Base-by-base conservation (phyloP, 2,797 vertebrate species). In the Acrossocheilus wenchowensis region DNA sequence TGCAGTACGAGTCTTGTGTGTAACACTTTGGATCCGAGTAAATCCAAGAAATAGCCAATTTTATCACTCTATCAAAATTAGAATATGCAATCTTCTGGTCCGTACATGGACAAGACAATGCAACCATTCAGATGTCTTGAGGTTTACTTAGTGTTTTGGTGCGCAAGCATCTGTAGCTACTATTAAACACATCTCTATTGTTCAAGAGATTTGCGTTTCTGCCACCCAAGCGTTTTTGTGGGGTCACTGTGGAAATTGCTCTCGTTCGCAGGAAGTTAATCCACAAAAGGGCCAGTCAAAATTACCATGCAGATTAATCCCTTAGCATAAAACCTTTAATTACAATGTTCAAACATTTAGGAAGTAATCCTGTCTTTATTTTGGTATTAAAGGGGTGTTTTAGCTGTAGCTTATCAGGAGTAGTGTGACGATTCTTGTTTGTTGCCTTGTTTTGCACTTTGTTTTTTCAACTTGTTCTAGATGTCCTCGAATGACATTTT, bases 241-340 rank as follows among this genome's bases (percentile, higher is more conserved):
- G 87, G 78, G 83, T 81, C 77, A 85, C 54, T 84, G 66, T 64
- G 57, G 36, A 69, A 87, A 86, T 88, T 78, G 79, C 81, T 86
- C 74, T 79, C 41, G 48, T 60, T 88, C 41, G 60, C 82, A 78
- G 77, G 50, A 85, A 69, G 86, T 66, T 85, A 87, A 90, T 90
- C 84, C 86, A 87, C 86, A 88, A 83, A 87, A 83, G 84, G 45
- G 66, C 86, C 86, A 81, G 85, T 90, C 81, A 78, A 68, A 89
- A 88, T 81, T n/a, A 36, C 77, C 52, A 83, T 66, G 68, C 82
- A 86, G 82, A 73, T 87, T 88, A 87, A 88, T 83, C 87, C 83
- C 78, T 81, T 64, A 73, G 87, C 83, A 81, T 87, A 86, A 80
- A 87, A 72, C 64, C 83, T 90, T 90, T 89, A 87, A 82, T 90